Conservation (phyloP, 2,888 invertebrate species). For the Aphodius granarius region DNA sequence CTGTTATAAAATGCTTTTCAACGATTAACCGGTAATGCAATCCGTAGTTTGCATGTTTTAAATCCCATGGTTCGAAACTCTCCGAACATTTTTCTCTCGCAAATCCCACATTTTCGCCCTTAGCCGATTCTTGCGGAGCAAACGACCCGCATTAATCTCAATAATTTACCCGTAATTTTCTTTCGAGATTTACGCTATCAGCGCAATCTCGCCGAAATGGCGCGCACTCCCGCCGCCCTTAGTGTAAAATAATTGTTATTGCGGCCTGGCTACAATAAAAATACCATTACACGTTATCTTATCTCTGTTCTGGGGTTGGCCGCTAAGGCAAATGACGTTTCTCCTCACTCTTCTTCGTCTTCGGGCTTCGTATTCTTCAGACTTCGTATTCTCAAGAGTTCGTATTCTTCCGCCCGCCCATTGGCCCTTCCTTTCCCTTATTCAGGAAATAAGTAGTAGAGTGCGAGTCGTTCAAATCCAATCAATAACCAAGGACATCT, state of each 20-base stretch:
- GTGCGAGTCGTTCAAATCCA: constrained; percentile 1
- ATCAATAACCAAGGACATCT: constrained; percentile 5
- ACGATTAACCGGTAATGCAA: no score
- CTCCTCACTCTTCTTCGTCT: not conserved
- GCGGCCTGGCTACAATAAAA: constrained; percentile 7
- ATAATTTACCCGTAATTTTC: constrained; percentile 7
- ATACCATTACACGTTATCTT: constrained; percentile 12
- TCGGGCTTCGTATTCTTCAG: no score
- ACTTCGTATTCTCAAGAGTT: no score
- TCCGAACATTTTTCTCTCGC: not conserved
- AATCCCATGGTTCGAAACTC: no score
- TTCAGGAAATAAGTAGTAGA: constrained; percentile 2
- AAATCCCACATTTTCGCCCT: not conserved
- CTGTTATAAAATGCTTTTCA: no score
- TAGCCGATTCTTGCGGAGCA: not conserved
- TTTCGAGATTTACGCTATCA: constrained; percentile 9
- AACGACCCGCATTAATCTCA: constrained; percentile 1
- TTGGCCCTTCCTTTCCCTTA: not conserved
- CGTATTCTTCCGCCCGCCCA: not conserved
- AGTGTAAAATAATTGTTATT: constrained; percentile 16
- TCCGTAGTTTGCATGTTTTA: no score
- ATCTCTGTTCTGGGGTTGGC: not conserved
- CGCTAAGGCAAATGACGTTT: not conserved
- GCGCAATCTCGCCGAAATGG: not conserved
- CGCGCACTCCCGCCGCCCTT: not conserved